Percentiles rank a stretch among this genome's conserved stretches.
phyloP scores from a whole-genome alignment of 2,113 vertebrate genomes.

The Plestiodon gilberti region DNA sequence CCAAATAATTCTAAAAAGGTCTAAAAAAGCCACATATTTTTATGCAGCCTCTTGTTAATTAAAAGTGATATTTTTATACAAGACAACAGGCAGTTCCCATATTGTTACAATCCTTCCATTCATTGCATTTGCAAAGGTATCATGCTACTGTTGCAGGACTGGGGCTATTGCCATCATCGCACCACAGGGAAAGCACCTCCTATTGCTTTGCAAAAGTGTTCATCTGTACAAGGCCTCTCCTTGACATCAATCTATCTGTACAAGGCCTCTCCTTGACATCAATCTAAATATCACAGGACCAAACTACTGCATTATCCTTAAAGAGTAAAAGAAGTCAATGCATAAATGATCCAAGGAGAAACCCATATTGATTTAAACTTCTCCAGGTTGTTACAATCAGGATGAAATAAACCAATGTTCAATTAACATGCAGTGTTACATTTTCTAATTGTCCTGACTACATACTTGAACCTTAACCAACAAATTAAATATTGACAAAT shows the following conservation, averaged over 20 bases:
- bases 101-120: neutral
- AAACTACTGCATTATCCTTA: neutral
- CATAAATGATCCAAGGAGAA: constrained; percentile 63
- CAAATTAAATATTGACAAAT: constrained; percentile 23
- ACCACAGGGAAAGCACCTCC: neutral
- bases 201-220: neutral
- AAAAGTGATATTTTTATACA: neutral
- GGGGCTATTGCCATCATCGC: neutral
- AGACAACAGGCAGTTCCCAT: neutral
- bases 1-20: no score
- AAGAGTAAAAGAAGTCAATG: constrained; percentile 5
- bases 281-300: neutral
- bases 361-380: constrained; percentile 71
- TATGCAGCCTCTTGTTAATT: no score
- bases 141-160: neutral
- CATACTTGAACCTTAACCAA: constrained; percentile 44
- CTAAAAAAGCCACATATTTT: no score
- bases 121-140: neutral
- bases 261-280: neutral
- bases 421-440: constrained; percentile 34
- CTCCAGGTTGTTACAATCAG: constrained; percentile 63
- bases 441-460: constrained; percentile 40
- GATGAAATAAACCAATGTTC: constrained; percentile 57
- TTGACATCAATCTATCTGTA: neutral
- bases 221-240: neutral